These are phyloP conservation scores for Diarsia brunnea DNA, from an alignment of 2,888 invertebrate genomes.

Conservation along the genomic window DNA sequence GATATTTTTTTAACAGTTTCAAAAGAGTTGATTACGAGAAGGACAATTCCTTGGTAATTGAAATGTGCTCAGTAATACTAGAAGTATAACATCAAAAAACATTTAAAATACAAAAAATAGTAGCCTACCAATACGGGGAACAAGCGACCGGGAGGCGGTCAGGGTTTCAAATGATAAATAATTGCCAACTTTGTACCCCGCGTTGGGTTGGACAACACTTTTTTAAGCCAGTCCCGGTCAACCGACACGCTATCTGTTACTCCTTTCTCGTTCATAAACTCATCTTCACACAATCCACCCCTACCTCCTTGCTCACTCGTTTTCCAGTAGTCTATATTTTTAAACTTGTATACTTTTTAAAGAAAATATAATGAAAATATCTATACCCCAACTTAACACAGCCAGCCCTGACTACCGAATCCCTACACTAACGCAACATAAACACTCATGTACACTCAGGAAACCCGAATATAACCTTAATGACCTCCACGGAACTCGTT, in stretches of 20 bases:
- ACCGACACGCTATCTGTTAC: background rate
- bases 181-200: background rate
- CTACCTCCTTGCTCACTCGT: background rate
- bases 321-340: background rate
- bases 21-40: background rate
- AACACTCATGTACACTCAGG: constrained; percentile 53
- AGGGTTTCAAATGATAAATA: background rate
- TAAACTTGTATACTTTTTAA: background rate
- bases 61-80: background rate
- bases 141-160: too few relatives aligned
- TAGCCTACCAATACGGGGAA: too few relatives aligned
- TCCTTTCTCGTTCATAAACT: background rate
- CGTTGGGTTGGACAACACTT: background rate
- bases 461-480: constrained; percentile 72
- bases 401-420: constrained; percentile 24
- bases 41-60: background rate
- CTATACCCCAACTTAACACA: background rate
- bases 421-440: constrained; percentile 32
- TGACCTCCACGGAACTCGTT: constrained; percentile 75
- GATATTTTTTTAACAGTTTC: background rate
- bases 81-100: background rate
- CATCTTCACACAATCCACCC: background rate
- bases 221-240: background rate
- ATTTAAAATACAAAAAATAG: too few relatives aligned
- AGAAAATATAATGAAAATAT: background rate